Conservation (phyloP, 2,888 invertebrate species). For the Scaptomyza parva region DNA sequence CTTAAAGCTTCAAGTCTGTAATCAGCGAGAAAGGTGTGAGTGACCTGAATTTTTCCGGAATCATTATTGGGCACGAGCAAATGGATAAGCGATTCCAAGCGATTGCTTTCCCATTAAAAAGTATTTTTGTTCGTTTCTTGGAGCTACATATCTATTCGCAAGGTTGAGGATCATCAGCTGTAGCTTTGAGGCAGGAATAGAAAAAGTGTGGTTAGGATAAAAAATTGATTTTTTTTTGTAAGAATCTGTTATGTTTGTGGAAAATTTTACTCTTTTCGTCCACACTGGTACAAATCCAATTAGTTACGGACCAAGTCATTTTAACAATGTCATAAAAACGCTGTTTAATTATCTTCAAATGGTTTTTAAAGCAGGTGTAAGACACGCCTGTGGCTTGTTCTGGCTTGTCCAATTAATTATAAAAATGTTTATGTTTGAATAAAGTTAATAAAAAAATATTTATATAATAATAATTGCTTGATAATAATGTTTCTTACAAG, state of each 20-base stretch:
- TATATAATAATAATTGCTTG: not conserved
- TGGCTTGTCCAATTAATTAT: not conserved
- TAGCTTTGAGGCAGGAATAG: not conserved
- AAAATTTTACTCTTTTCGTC: too few relatives aligned
- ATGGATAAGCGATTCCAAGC: slow-evolving; percentile 26
- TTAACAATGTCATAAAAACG: not conserved
- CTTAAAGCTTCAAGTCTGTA: slow-evolving; percentile 44
- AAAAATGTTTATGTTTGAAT: not conserved
- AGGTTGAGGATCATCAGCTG: slow-evolving; percentile 18
- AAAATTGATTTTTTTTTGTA: too few relatives aligned
- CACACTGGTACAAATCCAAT: not conserved
- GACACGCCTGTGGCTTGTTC: not conserved
- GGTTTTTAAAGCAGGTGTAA: not conserved
- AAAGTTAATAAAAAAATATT: too few relatives aligned
- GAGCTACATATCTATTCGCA: slow-evolving; percentile 3
- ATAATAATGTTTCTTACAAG: not conserved
- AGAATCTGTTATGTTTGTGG: too few relatives aligned
- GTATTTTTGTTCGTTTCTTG: not conserved
- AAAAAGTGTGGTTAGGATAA: too few relatives aligned
- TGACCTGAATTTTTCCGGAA: slow-evolving; percentile 59
- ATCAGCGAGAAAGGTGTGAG: slow-evolving; percentile 69
- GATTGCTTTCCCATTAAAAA: slow-evolving; percentile 30
- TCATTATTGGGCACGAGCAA: slow-evolving; percentile 39
- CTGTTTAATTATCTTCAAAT: not conserved
- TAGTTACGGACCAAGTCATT: not conserved